Conservation (phyloP, 1,140 invertebrate species). For the Orchesella cincta region DNA sequence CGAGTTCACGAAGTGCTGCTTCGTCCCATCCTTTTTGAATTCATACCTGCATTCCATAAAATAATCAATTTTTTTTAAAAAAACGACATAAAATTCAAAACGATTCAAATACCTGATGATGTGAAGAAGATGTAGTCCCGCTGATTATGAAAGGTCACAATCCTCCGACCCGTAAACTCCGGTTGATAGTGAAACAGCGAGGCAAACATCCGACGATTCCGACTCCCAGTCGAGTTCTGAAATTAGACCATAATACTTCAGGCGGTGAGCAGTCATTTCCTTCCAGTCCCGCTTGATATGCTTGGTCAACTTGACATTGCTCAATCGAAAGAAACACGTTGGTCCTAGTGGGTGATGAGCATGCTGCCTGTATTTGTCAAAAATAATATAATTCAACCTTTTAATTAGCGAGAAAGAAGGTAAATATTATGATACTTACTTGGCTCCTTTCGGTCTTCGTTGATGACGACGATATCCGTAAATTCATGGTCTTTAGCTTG, state of each 20-base stretch:
- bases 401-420: too few relatives aligned
- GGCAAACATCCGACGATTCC: conserved; percentile 89
- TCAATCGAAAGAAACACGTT: conserved; percentile 80
- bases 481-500: conserved; percentile 74
- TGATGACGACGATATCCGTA: conserved; percentile 89
- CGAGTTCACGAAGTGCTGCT: too few relatives aligned
- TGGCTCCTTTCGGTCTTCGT: conserved; percentile 88
- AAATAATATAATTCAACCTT: background rate
- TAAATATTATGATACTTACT: too few relatives aligned
- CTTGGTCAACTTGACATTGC: conserved; percentile 78
- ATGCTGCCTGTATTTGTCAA: conserved; percentile 73
- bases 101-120: too few relatives aligned
- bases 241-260: conserved; percentile 96
- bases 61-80: too few relatives aligned
- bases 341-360: conserved; percentile 91
- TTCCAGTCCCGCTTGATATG: conserved; percentile 73
- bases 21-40: too few relatives aligned
- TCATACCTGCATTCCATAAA: too few relatives aligned
- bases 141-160: conserved; percentile 98
- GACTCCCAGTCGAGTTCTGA: conserved; percentile 88
- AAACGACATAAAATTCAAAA: too few relatives aligned
- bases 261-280: conserved; percentile 79
- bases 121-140: conserved; percentile 99
- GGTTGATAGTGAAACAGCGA: conserved; percentile 95
- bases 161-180: conserved; percentile 88